Conservation (phyloP, 2,888 invertebrate species). For the Cryptops parisi region DNA sequence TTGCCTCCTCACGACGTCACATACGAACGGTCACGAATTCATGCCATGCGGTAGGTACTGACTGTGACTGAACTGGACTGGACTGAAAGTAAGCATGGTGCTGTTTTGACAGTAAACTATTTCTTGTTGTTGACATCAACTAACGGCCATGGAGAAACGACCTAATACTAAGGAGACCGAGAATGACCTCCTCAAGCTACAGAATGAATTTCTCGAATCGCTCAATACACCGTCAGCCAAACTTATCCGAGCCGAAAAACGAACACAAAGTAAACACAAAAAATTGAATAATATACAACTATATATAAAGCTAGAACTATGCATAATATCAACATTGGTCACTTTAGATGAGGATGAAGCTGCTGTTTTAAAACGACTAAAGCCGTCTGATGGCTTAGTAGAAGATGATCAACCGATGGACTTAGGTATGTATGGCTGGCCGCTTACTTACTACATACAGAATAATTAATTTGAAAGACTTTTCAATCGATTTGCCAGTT, state of each 20-base stretch:
- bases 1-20: neutral
- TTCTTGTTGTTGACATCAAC: neutral
- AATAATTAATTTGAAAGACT: no score
- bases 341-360: no score
- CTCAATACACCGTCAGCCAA: neutral
- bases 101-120: neutral
- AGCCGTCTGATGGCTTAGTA: no score
- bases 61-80: no score
- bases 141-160: neutral
- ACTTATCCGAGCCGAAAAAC: no score
- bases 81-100: neutral
- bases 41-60: neutral
- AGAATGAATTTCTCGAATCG: neutral
- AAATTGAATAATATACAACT: neutral
- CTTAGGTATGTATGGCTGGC: no score
- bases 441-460: no score
- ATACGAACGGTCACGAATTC: neutral
- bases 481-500: no score
- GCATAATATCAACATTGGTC: no score
- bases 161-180: neutral
- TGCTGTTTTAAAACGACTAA: no score
- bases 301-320: no score
- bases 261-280: neutral
- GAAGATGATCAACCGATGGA: no score
- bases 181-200: neutral